Evolutionary conservation across 2,888 invertebrate species (phyloP).

Genomic region (Marronus borbonicus): DNA sequence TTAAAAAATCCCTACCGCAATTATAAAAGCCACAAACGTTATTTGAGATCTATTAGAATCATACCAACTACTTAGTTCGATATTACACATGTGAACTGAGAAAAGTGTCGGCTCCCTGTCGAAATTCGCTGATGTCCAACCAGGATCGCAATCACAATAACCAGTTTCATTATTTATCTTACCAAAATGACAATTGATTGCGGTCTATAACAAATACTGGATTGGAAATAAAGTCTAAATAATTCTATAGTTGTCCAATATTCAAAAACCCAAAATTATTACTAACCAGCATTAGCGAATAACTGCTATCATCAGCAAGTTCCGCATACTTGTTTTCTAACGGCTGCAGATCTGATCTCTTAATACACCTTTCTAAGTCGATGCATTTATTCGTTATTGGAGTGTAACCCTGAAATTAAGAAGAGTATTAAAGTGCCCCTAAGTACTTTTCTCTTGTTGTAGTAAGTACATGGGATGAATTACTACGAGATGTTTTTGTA

Average conservation of each 20-base stretch:
- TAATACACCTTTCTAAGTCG: slow-evolving; percentile 66
- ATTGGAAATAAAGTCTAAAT: not conserved
- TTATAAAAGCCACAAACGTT: slow-evolving; percentile 63
- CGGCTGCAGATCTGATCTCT: slow-evolving; percentile 61
- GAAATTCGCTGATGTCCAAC: slow-evolving; percentile 67
- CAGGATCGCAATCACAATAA: slow-evolving; percentile 67
- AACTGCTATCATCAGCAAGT: slow-evolving; percentile 37
- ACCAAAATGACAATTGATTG: slow-evolving; percentile 68
- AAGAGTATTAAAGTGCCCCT: too few relatives aligned
- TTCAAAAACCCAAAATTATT: not conserved
- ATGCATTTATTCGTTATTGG: slow-evolving; percentile 68
- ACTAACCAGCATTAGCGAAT: slow-evolving; percentile 46
- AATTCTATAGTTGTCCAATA: not conserved
- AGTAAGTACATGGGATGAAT: too few relatives aligned
- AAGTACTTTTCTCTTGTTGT: not conserved
- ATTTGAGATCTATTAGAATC: slow-evolving; percentile 63
- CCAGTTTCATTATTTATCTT: slow-evolving; percentile 64
- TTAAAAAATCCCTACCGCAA: slow-evolving; percentile 60
- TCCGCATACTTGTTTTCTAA: slow-evolving; percentile 59
- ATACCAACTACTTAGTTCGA: slow-evolving; percentile 66
- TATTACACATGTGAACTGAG: slow-evolving; percentile 70
- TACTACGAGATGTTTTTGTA: too few relatives aligned
- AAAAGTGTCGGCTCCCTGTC: slow-evolving; percentile 66
- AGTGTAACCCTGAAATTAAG: slow-evolving; percentile 65
- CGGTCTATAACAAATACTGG: slow-evolving; percentile 58